Percentiles rank a stretch among this genome's conserved stretches.
Conservation (phyloP, 2,797 vertebrate genomes). For the Pseudochromis fuscus region DNA sequence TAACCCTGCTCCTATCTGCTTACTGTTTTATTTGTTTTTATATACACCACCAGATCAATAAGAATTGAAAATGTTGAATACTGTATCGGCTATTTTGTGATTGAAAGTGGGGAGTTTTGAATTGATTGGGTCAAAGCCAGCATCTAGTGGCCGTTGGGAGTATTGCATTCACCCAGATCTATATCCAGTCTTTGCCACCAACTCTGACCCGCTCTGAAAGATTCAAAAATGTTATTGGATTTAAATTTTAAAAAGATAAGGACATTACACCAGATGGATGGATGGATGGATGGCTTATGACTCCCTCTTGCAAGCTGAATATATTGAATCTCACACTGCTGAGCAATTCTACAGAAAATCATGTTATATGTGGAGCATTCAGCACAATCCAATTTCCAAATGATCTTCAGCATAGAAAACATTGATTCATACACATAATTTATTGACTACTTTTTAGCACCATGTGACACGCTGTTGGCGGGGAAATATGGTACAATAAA, state of each 20-base stretch:
- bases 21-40: too few species aligned
- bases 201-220: not conserved
- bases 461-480: not conserved
- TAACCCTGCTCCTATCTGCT: too few species aligned
- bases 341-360: slow-evolving; percentile 24
- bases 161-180: too few species aligned
- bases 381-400: slow-evolving; percentile 39
- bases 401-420: slow-evolving; percentile 16
- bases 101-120: too few species aligned
- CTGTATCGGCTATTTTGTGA: too few species aligned
- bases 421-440: slow-evolving; percentile 12
- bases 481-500: not conserved
- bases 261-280: not conserved
- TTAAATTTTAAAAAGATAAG: not conserved
- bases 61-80: too few species aligned
- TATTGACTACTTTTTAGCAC: slow-evolving; percentile 3
- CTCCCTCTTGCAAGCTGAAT: not conserved
- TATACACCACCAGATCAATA: too few species aligned
- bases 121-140: too few species aligned
- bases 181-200: too few species aligned
- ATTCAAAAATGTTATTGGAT: not conserved
- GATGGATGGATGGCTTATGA: not conserved
- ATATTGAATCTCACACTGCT: slow-evolving; percentile 1
- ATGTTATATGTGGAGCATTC: slow-evolving; percentile 37
- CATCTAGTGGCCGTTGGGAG: too few species aligned